phyloP scores from a whole-genome alignment of 2,113 vertebrate species.

The Arothron firmamentum region DNA sequence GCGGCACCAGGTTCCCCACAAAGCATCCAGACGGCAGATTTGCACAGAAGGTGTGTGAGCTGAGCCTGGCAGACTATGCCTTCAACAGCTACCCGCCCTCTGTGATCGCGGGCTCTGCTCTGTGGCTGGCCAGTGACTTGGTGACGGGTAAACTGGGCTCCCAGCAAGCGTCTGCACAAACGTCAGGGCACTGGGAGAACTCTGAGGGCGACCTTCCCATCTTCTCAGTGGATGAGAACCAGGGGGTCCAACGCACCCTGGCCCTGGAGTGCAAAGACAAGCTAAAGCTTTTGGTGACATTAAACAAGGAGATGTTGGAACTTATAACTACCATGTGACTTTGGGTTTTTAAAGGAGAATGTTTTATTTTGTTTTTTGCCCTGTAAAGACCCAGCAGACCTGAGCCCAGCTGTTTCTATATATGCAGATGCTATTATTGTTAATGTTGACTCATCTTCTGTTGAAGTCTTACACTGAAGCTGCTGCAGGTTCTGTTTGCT shows the following conservation, averaged over 20 bases:
- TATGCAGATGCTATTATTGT: too few relatives aligned
- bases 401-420: too few relatives aligned
- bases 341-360: not conserved
- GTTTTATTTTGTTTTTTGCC: not conserved
- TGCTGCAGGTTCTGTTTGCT: too few relatives aligned
- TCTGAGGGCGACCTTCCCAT: not conserved
- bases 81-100: constrained; percentile 85
- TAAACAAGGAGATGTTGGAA: constrained; percentile 72
- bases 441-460: too few relatives aligned
- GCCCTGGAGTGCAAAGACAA: constrained; percentile 78
- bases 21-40: constrained; percentile 51
- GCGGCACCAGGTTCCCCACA: not conserved
- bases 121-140: constrained; percentile 77
- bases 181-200: not conserved
- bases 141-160: constrained; percentile 36
- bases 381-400: too few relatives aligned
- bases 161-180: not conserved
- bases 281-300: constrained; percentile 80
- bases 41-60: constrained; percentile 78
- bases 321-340: constrained; percentile 54
- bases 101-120: constrained; percentile 80
- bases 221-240: not conserved
- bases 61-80: constrained; percentile 89
- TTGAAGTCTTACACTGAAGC: too few relatives aligned
- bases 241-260: constrained; percentile 31